Evolutionary conservation across 2,113 vertebrate genomes (phyloP).

Genomic region (Triplophysa rosa): DNA sequence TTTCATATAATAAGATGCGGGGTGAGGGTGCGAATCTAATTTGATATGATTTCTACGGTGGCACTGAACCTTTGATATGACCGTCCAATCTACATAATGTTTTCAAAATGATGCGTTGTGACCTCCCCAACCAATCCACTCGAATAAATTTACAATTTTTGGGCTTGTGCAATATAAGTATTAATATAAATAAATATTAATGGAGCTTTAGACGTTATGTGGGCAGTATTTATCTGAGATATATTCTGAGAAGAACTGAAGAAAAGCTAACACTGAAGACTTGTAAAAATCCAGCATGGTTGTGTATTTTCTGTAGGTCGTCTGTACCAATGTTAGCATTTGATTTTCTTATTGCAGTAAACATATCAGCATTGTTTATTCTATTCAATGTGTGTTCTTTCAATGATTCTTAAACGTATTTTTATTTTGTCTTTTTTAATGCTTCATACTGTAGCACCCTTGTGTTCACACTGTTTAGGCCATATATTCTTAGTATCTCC

Average conservation of each 20-base stretch:
- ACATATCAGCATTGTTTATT: conserved; percentile 22
- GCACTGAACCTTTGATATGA: conserved; percentile 52
- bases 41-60: conserved; percentile 65
- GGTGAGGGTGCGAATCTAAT: conserved; percentile 61
- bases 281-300: conserved; percentile 39
- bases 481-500: conserved; percentile 31
- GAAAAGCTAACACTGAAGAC: conserved; percentile 60
- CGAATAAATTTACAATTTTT: conserved; percentile 72
- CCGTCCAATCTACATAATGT: conserved; percentile 55
- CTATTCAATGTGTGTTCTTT: conserved; percentile 36
- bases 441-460: conserved; percentile 6
- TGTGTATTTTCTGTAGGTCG: conserved; percentile 42
- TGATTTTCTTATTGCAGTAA: conserved; percentile 15
- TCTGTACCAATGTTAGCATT: conserved; percentile 32
- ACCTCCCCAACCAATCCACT: conserved; percentile 14
- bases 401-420: not conserved
- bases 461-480: conserved; percentile 31
- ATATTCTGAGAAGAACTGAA: conserved; percentile 56
- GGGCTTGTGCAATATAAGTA: conserved; percentile 75
- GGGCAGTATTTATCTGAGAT: conserved; percentile 56
- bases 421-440: conserved; percentile 15
- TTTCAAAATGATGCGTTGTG: conserved; percentile 55
- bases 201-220: conserved; percentile 39
- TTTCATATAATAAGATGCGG: conserved; percentile 46
- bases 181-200: conserved; percentile 66